Conservation (phyloP, 2,888 invertebrate genomes). For the Axea sp. region DNA sequence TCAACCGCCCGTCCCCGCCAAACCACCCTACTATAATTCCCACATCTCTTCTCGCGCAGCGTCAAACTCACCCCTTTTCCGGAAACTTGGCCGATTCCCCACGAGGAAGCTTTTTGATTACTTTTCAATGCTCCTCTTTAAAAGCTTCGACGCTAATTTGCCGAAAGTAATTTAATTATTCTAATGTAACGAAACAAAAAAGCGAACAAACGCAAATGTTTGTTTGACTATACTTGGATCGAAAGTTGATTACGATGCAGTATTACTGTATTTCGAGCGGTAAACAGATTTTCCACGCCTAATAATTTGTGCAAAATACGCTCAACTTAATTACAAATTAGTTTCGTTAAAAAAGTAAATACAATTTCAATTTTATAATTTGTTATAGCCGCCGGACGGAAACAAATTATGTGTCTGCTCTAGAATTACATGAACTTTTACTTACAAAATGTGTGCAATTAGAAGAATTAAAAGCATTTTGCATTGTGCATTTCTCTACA, state of each 20-base stretch:
- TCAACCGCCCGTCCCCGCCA: slow-evolving; percentile 31
- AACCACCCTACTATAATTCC: slow-evolving; percentile 52
- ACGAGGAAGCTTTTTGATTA: slow-evolving; percentile 66
- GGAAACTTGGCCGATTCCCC: slow-evolving; percentile 69
- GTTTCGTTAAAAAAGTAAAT: no score
- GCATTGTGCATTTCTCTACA: no score
- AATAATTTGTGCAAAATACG: no score
- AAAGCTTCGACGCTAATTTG: slow-evolving; percentile 72
- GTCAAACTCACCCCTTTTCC: slow-evolving; percentile 69
- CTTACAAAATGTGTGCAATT: no score
- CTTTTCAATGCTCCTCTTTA: slow-evolving; percentile 71
- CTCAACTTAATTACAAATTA: no score
- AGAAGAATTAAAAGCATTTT: no score
- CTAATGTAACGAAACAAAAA: slow-evolving; percentile 66
- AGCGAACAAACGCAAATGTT: slow-evolving; percentile 30
- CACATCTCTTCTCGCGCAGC: slow-evolving; percentile 63
- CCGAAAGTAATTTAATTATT: slow-evolving; percentile 73
- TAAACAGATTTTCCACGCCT: no score
- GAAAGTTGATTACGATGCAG: slow-evolving; percentile 31
- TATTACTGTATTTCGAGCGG: no score
- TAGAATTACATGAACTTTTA: no score
- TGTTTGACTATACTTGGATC: slow-evolving; percentile 34
- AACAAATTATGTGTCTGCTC: no score
- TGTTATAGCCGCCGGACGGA: no score
- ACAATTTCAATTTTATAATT: no score